Evolutionary conservation across 2,888 invertebrate species (phyloP).

Genomic region (Apamea epomidion): DNA sequence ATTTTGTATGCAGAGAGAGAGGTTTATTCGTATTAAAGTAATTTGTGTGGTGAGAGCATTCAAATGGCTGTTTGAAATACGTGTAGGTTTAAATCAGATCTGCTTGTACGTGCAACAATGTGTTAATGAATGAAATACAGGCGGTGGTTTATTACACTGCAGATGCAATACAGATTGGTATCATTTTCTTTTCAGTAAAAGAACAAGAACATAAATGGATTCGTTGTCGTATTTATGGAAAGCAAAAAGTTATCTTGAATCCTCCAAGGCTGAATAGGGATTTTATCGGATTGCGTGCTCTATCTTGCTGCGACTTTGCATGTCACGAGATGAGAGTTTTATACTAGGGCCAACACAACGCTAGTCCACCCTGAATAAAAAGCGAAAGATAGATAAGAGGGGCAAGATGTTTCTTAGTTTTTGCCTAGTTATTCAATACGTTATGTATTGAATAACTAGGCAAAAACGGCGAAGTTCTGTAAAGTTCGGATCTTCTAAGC

Average conservation of each 20-base stretch:
- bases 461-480: background rate
- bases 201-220: constrained; percentile 1
- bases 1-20: constrained; percentile 50
- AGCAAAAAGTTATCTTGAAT: constrained; percentile 21
- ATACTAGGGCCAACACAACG: constrained; percentile 5
- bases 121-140: constrained; percentile 17
- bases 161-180: background rate
- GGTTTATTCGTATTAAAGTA: constrained; percentile 37
- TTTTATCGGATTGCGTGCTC: constrained; percentile 41
- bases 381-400: background rate
- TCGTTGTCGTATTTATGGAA: background rate
- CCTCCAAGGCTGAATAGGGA: constrained; percentile 18
- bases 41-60: constrained; percentile 36
- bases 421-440: background rate
- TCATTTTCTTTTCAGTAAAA: background rate
- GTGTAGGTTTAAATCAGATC: constrained; percentile 30
- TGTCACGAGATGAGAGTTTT: constrained; percentile 20
- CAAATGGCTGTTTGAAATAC: constrained; percentile 39
- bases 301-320: constrained; percentile 27
- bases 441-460: background rate
- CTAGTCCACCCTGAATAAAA: background rate
- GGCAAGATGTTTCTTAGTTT: background rate
- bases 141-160: background rate
- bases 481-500: background rate
- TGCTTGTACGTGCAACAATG: constrained; percentile 26